Base-by-base conservation (phyloP, 1,140 invertebrate species). In the Heliconius eleuchia region DNA sequence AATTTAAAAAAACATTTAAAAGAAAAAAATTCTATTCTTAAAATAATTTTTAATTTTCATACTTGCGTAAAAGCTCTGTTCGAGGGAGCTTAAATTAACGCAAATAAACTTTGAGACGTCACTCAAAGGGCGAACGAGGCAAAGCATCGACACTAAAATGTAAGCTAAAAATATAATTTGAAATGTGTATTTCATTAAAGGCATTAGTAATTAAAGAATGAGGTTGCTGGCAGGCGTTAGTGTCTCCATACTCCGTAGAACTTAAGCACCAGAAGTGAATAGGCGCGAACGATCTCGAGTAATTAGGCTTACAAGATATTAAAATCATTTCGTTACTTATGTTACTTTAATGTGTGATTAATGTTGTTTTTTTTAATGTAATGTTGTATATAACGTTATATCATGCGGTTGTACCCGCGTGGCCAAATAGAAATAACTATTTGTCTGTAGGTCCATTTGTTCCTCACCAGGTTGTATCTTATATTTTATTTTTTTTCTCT, bases 291-390 rank as follows among this genome's bases (percentile, higher is more conserved):
- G 74, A 79, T 73, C 72, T 34, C 73, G 77, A 73, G 77, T 79
- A 79, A 79, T 79, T 79, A 79, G 77, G 39, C 46, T 74, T 71
- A 79, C 78, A 75, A 79, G 60, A 55, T 55, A 79, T 79, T 74
- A 55, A 70, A 42, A 60, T 73, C 23, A 55, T 70, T 72, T 71
- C 39, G 5, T 27, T 18, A 74, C n/a, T 60, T 71, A 52, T 71
- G 50, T 77, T 66, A 55, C 66, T 77, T 55, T 46, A 46, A 46
- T 46, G 42, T 16, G 42, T 11, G 8, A 23, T 23, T 60, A 16
- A 16, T 46, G 42, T 46, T 46, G 13, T 46, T 37, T 46, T 46
- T 23, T 46, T 4, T 13, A 46, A 46, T 46, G 3, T 16, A 46
- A 30, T 30, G 42, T 46, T 46, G 11, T 46, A 46, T 46, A 11